These are phyloP conservation scores for Auanema freiburgensis DNA, from an alignment of 2,888 invertebrate species.

Conservation along the genomic window DNA sequence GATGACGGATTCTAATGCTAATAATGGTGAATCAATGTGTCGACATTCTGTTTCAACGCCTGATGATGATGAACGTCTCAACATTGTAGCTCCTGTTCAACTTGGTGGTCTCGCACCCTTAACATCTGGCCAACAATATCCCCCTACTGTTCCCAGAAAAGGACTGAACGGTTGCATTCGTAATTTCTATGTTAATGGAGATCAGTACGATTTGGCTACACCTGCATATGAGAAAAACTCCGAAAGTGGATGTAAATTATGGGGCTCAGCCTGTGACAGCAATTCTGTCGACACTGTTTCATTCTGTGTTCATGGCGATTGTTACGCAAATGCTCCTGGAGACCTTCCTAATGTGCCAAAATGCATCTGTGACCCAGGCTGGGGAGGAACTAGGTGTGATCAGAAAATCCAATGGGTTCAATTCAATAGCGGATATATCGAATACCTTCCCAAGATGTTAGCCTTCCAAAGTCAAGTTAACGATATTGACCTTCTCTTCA, in stretches of 20 bases:
- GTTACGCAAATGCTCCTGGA: slow-evolving; percentile 51
- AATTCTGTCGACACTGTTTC: slow-evolving; percentile 75
- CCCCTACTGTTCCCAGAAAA: slow-evolving; percentile 41
- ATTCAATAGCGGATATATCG: slow-evolving; percentile 52
- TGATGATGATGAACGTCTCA: slow-evolving; percentile 63
- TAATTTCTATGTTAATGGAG: slow-evolving; percentile 86
- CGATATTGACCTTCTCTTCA: slow-evolving; percentile 87
- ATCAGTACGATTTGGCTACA: slow-evolving; percentile 87
- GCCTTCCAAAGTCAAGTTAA: slow-evolving; percentile 68
- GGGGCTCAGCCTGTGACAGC: slow-evolving; percentile 83
- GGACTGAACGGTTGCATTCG: slow-evolving; percentile 94
- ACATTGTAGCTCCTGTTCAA: slow-evolving; percentile 64
- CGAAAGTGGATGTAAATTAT: slow-evolving; percentile 80
- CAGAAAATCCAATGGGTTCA: slow-evolving; percentile 56
- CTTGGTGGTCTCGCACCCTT: slow-evolving; percentile 75
- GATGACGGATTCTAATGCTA: slow-evolving; percentile 32
- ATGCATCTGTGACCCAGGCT: slow-evolving; percentile 93
- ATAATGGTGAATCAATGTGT: slow-evolving; percentile 38
- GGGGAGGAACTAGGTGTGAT: slow-evolving; percentile 75
- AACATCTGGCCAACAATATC: slow-evolving; percentile 35
- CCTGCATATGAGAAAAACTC: slow-evolving; percentile 72
- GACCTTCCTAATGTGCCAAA: slow-evolving; percentile 65
- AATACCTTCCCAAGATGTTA: slow-evolving; percentile 44
- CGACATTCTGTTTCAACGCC: slow-evolving; percentile 40
- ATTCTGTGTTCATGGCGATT: slow-evolving; percentile 60